Evolutionary conservation across 1,140 invertebrate species (phyloP).

Genomic region (Leptonema lineaticorne): DNA sequence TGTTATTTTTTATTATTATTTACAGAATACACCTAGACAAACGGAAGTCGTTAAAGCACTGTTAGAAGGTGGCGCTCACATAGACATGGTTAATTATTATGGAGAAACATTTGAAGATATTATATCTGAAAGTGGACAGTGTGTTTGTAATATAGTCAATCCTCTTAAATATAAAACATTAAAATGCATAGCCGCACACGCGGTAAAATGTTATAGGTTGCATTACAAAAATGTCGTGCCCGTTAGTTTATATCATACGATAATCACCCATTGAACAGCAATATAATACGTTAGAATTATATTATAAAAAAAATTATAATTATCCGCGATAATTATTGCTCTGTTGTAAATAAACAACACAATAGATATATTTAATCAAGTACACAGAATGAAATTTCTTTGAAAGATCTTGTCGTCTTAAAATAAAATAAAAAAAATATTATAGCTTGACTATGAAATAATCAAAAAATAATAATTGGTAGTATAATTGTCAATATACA

Average conservation of each 20-base stretch:
- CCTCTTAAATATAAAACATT: conserved; percentile 77
- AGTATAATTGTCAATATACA: not conserved
- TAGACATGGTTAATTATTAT: conserved; percentile 81
- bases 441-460: no score
- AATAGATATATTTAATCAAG: no score
- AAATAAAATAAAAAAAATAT: no score
- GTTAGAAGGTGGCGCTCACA: conserved; percentile 78
- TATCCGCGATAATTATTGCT: no score
- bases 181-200: conserved; percentile 77
- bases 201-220: conserved; percentile 66
- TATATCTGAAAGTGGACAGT: conserved; percentile 59
- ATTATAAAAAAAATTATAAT: conserved; percentile 2
- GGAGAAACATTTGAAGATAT: conserved; percentile 76
- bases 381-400: no score
- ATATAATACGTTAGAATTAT: not conserved
- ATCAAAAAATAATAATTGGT: no score
- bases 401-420: no score
- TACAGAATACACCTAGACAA: conserved; percentile 60
- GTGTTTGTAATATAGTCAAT: conserved; percentile 68
- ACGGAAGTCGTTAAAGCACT: conserved; percentile 68
- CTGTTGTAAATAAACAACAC: no score
- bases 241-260: conserved; percentile 50
- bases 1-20: conserved; percentile 11
- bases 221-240: conserved; percentile 65
- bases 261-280: conserved; percentile 50